Evolutionary conservation across 2,113 vertebrate genomes (phyloP), one percentile per base, ranked within the genome.

Genomic region (Neotragus moschatus): DNA sequence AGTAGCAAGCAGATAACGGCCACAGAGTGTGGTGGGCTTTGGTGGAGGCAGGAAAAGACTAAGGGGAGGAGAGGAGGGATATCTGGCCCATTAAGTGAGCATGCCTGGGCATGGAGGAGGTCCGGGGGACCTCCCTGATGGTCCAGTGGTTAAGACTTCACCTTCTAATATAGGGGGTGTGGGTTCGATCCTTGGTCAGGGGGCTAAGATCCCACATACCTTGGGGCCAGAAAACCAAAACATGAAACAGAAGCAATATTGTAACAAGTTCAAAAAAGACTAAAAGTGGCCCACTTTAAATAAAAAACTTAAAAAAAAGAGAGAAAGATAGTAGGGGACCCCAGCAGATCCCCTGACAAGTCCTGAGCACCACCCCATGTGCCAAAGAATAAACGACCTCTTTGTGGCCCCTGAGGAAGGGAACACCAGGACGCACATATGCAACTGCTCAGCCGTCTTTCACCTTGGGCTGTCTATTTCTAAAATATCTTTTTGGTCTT

Each of bases 61-160:
- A 7, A 23, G 10, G 7, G 23, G 58, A 51, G 2, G 8, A 15
- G 2, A 12, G 6, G 28, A 9, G 9, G 17, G 47, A 11, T 8
- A 28, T 33, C 26, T 70, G 0, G 0, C 7, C 51, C 19, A 25
- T 7, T 47, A 36, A 10, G 39, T 56, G 21, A 25, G n/a, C 58
- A 25, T 39, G n/a, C 53, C 82, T 33, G 15, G 17, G 3, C 0
- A 1, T 2, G 47, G 25, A 73, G 21, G 1, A 30, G 15, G 15
- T 25, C 70, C 39, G 2, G 0, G 39, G 39, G 12, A 75, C 39
- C 43, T 75, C 12, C 70, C 70, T 75, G 23, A 75, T 75, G 39
- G 70, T 0, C 39, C 39, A 43, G 0, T 75, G 70, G 70, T 75
- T 43, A 75, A 75, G 39, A 75, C 39, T 43, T 43, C 39, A 43